A percentile compares a stretch with the other conserved stretches of the same genome.
Evolutionary conservation across 2,888 invertebrate genomes (phyloP).

Genomic region (Mayetiola destructor): DNA sequence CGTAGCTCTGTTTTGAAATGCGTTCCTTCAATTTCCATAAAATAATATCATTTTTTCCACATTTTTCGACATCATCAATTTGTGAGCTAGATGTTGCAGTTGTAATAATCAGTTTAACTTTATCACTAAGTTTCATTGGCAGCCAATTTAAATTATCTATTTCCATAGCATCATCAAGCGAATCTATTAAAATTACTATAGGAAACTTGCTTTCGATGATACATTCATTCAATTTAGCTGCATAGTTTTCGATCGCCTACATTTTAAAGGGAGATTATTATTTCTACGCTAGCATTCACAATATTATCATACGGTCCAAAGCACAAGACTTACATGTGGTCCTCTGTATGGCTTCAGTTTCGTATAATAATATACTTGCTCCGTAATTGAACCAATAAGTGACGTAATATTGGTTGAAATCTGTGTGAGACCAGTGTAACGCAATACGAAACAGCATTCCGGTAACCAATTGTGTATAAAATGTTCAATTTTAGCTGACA

Average conservation of each 20-base stretch:
- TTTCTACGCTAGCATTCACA: neutral
- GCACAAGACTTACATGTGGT: conserved; percentile 38
- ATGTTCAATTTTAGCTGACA: conserved; percentile 57
- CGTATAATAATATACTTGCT: conserved; percentile 57
- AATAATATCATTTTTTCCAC: conserved; percentile 11
- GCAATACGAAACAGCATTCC: conserved; percentile 41
- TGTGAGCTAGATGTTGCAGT: conserved; percentile 13
- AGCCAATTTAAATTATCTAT: conserved; percentile 55
- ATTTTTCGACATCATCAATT: conserved; percentile 5
- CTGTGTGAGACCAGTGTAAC: conserved; percentile 30
- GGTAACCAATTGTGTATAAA: conserved; percentile 48
- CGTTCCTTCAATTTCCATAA: conserved; percentile 23
- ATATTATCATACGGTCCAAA: neutral
- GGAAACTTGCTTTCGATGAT: conserved; percentile 36
- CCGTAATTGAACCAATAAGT: conserved; percentile 57
- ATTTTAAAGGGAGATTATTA: neutral
- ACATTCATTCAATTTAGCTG: conserved; percentile 38
- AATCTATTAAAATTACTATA: conserved; percentile 60
- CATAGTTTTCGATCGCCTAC: conserved; percentile 30
- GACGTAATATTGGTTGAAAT: conserved; percentile 30
- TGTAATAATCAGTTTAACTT: conserved; percentile 63
- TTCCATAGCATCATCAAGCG: conserved; percentile 45
- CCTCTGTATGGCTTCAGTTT: conserved; percentile 50
- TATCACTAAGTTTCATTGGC: conserved; percentile 53
- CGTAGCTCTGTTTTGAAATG: conserved; percentile 28